Evolutionary conservation across 2,797 vertebrate genomes (phyloP).

Genomic region (Enteromius paludinosus): DNA sequence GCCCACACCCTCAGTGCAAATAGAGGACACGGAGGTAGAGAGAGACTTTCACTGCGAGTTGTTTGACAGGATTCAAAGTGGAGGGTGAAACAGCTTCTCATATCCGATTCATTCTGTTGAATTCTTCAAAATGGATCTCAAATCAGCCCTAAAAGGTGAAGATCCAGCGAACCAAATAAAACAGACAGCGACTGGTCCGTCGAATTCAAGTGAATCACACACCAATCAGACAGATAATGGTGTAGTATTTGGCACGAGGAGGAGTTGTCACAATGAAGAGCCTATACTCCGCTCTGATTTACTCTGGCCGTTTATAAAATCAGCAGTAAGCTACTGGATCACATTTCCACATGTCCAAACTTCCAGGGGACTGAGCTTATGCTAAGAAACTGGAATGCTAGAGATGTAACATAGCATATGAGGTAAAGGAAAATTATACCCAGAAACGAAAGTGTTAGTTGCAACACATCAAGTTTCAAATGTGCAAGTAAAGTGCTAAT

Average conservation of each 20-base stretch:
- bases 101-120: neutral
- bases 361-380: neutral
- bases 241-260: neutral
- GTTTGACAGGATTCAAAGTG: constrained; percentile 2
- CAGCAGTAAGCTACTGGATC: neutral
- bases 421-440: neutral
- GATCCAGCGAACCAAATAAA: neutral
- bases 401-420: neutral
- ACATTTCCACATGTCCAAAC: neutral
- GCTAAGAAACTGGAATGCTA: neutral
- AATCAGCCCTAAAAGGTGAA: neutral
- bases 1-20: constrained; percentile 71
- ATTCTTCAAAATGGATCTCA: neutral
- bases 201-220: neutral
- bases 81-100: neutral
- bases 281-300: neutral
- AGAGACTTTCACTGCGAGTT: neutral
- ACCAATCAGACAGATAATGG: constrained; percentile 14
- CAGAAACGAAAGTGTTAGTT: neutral
- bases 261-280: neutral
- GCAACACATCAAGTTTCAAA: neutral
- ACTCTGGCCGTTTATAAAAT: neutral
- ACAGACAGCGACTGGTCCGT: neutral
- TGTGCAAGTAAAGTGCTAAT: neutral
- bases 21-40: constrained; percentile 42